These are phyloP conservation scores for Hirtodrosophila alboralis DNA, from an alignment of 2,888 invertebrate species.

Conservation along the genomic window DNA sequence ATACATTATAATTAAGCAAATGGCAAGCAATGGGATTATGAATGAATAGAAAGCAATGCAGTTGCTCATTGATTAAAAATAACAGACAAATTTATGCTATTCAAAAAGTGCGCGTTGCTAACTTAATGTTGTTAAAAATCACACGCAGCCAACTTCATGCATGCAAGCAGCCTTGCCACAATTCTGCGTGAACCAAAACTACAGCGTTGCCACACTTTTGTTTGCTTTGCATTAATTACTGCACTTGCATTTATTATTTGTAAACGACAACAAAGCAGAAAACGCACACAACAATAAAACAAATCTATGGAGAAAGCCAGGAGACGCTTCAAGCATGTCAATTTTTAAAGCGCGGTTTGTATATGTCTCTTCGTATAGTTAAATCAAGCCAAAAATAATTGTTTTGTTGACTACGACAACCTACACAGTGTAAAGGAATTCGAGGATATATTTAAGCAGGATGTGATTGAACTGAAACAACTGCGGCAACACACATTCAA, in stretches of 20 bases:
- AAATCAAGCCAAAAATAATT: slow-evolving; percentile 8
- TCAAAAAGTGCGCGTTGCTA: slow-evolving; percentile 17
- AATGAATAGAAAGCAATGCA: slow-evolving; percentile 17
- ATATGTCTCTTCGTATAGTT: slow-evolving; percentile 2
- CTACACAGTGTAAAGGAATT: slow-evolving; percentile 91
- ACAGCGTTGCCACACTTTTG: too few species aligned
- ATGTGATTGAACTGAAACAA: slow-evolving; percentile 88
- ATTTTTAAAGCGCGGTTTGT: slow-evolving; percentile 83
- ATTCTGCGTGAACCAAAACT: too few species aligned
- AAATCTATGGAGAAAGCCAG: slow-evolving; percentile 37
- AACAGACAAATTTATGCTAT: slow-evolving; percentile 5
- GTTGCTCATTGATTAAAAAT: slow-evolving; percentile 26
- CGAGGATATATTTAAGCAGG: slow-evolving; percentile 88
- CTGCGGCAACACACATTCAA: slow-evolving; percentile 91
- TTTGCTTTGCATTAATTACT: slow-evolving; percentile 6
- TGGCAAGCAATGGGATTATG: slow-evolving; percentile 13
- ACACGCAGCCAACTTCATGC: slow-evolving; percentile 37
- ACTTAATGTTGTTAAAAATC: slow-evolving; percentile 25
- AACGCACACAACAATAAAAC: too few species aligned
- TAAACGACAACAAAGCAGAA: slow-evolving; percentile 24
- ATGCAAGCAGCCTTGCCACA: slow-evolving; percentile 30
- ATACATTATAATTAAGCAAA: slow-evolving; percentile 34
- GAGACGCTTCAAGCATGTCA: slow-evolving; percentile 70
- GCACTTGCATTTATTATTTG: slow-evolving; percentile 50
- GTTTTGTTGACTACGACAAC: background rate